phyloP scores from a whole-genome alignment of 2,888 invertebrate species.

The Schizotus pectinicornis region DNA sequence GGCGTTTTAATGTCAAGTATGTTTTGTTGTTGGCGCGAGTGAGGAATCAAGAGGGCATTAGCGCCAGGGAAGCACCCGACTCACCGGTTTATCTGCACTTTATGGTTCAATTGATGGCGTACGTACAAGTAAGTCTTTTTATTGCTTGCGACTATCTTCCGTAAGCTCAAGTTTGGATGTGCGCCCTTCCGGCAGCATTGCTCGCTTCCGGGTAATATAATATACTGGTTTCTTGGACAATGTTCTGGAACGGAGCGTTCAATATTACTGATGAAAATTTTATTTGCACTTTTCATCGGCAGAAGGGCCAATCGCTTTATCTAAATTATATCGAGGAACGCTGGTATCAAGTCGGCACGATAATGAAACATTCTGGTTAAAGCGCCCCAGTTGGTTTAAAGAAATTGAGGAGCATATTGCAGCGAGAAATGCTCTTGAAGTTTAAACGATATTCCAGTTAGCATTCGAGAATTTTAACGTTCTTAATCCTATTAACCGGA shows the following conservation, averaged over 20 bases:
- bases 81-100: conserved; percentile 9
- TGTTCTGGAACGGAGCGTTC: background rate
- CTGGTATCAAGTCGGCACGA: conserved; percentile 28
- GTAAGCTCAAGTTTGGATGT: conserved; percentile 5
- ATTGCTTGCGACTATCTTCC: conserved; percentile 5
- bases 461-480: conserved; percentile 44
- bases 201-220: background rate
- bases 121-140: conserved; percentile 15
- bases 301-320: conserved; percentile 29
- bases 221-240: background rate
- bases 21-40: conserved; percentile 20
- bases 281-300: conserved; percentile 12
- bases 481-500: conserved; percentile 45
- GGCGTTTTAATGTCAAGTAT: conserved; percentile 34
- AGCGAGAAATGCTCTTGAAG: conserved; percentile 30
- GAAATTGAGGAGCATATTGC: conserved; percentile 38
- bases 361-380: conserved; percentile 30
- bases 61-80: conserved; percentile 1
- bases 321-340: conserved; percentile 28
- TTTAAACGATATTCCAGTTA: conserved; percentile 38
- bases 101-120: background rate
- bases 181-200: background rate
- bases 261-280: conserved; percentile 30
- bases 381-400: conserved; percentile 31
- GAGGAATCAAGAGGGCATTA: background rate